Evolutionary conservation across 2,797 vertebrate genomes (phyloP).

Genomic region (Lemur catta): DNA sequence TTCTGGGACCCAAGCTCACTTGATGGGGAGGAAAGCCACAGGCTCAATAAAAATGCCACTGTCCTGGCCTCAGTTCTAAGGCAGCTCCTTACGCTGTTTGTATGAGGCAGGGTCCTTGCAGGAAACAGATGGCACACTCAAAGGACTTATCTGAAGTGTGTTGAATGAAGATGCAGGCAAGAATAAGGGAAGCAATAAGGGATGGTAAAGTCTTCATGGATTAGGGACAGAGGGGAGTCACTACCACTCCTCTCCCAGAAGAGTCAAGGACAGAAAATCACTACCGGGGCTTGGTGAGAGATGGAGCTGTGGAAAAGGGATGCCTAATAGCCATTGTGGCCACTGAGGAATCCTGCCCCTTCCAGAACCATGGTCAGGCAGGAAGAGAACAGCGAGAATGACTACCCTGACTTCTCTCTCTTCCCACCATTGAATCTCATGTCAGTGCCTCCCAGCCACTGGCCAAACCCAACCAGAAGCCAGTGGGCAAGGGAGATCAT

Average conservation of each 20-base stretch:
- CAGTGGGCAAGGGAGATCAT: not conserved
- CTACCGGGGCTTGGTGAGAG: not conserved
- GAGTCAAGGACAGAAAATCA: not conserved
- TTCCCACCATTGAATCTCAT: not conserved
- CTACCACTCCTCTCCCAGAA: not conserved
- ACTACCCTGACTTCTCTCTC: not conserved
- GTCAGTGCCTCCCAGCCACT: not conserved
- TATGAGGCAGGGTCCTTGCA: not conserved
- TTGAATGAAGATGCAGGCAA: not conserved
- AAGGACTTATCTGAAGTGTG: not conserved
- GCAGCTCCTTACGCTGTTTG: not conserved
- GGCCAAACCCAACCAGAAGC: conserved; percentile 36
- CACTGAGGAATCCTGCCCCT: not conserved
- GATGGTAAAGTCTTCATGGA: not conserved
- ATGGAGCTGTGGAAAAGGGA: not conserved
- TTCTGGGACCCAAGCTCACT: not conserved
- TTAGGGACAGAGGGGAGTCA: not conserved
- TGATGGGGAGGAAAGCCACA: not conserved
- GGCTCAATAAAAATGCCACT: not conserved
- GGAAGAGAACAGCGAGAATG: not conserved
- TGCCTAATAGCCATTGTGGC: not conserved
- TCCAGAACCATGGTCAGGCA: not conserved
- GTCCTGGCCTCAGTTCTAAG: not conserved
- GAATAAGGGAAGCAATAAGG: not conserved
- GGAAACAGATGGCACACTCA: not conserved